Evolutionary conservation across 2,888 invertebrate genomes (phyloP).

Genomic region (Meloe dianella): DNA sequence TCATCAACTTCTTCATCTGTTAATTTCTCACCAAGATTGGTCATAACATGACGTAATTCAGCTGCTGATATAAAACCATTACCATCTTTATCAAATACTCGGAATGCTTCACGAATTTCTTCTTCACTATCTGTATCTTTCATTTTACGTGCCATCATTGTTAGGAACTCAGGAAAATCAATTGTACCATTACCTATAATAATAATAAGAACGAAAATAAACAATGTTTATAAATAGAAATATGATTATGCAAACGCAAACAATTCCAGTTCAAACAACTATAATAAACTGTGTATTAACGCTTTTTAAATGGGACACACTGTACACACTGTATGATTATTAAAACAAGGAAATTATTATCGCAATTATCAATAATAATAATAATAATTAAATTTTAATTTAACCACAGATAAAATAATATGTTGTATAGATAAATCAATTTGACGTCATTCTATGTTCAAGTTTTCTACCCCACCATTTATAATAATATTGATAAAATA

Average conservation of each 20-base stretch:
- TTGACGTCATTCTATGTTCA: background rate
- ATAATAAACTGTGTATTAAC: too few relatives aligned
- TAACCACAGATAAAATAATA: background rate
- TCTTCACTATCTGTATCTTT: conserved; percentile 99
- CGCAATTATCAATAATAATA: conserved; percentile 15
- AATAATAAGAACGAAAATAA: conserved; percentile 39
- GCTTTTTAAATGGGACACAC: conserved; percentile 17
- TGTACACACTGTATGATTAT: background rate
- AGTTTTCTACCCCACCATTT: background rate
- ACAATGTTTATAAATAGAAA: too few relatives aligned
- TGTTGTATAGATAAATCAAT: background rate
- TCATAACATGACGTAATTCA: conserved; percentile 99
- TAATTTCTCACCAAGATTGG: conserved; percentile 98
- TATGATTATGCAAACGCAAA: too few relatives aligned
- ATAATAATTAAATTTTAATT: conserved; percentile 3
- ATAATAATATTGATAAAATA: background rate
- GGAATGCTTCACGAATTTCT: conserved; percentile 98
- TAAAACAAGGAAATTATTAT: conserved; percentile 13
- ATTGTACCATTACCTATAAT: conserved; percentile 95
- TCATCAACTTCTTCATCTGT: conserved; percentile 99
- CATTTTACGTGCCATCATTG: conserved; percentile 99
- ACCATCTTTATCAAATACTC: conserved; percentile 99
- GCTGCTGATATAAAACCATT: conserved; percentile 99
- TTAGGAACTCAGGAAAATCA: conserved; percentile 99
- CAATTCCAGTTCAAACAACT: too few relatives aligned